Base-by-base conservation (phyloP, 2,113 vertebrate species). In the Elephas maximus region DNA sequence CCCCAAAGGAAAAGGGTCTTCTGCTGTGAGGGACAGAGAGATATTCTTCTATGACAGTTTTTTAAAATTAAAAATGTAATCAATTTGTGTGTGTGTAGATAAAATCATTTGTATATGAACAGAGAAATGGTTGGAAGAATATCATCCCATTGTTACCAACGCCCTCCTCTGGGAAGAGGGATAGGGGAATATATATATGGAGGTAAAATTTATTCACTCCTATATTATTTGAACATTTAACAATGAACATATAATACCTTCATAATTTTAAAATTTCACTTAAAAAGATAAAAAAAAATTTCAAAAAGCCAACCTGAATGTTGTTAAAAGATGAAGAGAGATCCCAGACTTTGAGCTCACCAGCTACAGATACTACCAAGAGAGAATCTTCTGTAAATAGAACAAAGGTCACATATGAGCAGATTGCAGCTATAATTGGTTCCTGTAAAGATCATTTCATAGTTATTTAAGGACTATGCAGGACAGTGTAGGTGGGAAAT, bases 321-420 rank as follows among this genome's bases (percentile, higher is more conserved):
- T 94, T 98, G 45, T 91, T 98, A 84, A 99, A 97, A 33, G 99
- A 99, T 0, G 98, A 99, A 63, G 99, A 99, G 0, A 99, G 90
- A 69, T 99, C 98, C 99, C 99, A 99, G 6, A 98, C 98, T 96
- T 98, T 98, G 30, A 99, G 98, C 76, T 98, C 98, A 65, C 99
- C 99, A 20, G 98, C 80, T 63, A 98, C 88, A 33, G 99, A 99
- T 8, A 99, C 98, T 0, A 97, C 99, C 90, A 99, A 94, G 60
- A 99, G 53, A 30, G 99, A 99, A 95, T 99, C 99, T 96, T 99
- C 99, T 99, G 97, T 73, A 71, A 94, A 97, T 92, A 96, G 62
- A 93, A 93, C 10, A 90, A 48, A 91, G 28, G 57, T 60, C 48
- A 63, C 8, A 14, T 5, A 20, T 60, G 23, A 93, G 45, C 37